Percentiles rank a stretch among this genome's conserved stretches.
Conservation (phyloP, 2,113 vertebrate genomes). For the Aix galericulata region DNA sequence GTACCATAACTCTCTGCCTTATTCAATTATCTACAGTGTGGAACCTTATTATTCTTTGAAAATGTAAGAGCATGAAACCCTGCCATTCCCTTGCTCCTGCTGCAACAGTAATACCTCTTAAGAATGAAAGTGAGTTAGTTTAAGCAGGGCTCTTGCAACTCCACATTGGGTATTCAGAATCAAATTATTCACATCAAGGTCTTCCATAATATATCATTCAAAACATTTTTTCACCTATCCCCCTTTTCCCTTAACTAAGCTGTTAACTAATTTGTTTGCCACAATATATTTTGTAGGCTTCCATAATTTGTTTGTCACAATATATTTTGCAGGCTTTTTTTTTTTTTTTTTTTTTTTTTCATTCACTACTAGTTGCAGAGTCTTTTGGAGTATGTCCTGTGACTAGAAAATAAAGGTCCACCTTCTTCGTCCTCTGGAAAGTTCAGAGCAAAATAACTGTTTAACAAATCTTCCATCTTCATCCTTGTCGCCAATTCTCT, state of each 20-base stretch:
- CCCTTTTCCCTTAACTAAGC: background rate
- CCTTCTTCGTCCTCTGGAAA: slow-evolving; percentile 59
- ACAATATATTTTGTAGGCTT: background rate
- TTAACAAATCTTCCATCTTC: slow-evolving; percentile 61
- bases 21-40: slow-evolving; percentile 52
- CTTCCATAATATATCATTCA: background rate
- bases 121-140: background rate
- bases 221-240: background rate
- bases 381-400: background rate
- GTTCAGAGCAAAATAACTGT: slow-evolving; percentile 38
- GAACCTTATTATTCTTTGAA: slow-evolving; percentile 53
- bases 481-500: slow-evolving; percentile 38
- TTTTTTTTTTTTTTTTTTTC: background rate
- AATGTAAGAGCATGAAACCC: background rate
- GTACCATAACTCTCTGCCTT: slow-evolving; percentile 21
- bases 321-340: background rate
- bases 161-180: slow-evolving; percentile 8
- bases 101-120: background rate
- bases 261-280: background rate
- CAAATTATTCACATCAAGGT: background rate
- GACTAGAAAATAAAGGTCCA: slow-evolving; percentile 20
- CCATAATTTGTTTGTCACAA: background rate
- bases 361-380: background rate
- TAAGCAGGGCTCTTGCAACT: background rate
- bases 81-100: background rate